Conservation (phyloP, 2,888 invertebrate species). For the Apoderus coryli region DNA sequence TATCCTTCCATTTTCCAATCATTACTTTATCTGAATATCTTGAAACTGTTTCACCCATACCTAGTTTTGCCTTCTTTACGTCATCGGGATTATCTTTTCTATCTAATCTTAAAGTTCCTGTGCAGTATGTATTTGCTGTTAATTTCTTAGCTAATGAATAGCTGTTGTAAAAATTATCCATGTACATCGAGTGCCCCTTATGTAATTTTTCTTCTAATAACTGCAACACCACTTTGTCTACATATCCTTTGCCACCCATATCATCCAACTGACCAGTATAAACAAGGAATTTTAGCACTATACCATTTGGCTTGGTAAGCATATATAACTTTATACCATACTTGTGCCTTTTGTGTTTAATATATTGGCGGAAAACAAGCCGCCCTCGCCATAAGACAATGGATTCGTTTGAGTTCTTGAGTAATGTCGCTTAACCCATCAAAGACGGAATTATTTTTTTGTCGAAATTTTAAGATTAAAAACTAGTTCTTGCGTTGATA, state of each 20-base stretch:
- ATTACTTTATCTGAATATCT: conserved; percentile 10
- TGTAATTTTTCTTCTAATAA: conserved; percentile 12
- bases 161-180: conserved; percentile 17
- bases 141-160: not conserved
- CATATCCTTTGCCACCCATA: conserved; percentile 10
- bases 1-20: conserved; percentile 17
- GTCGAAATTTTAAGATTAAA: too few relatives aligned
- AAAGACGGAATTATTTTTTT: too few relatives aligned
- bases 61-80: conserved; percentile 13
- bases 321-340: conserved; percentile 13
- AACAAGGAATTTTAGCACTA: conserved; percentile 16
- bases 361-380: conserved; percentile 22
- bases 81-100: conserved; percentile 14
- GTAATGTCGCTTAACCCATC: too few relatives aligned
- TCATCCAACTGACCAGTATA: conserved; percentile 13
- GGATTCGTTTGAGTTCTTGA: too few relatives aligned
- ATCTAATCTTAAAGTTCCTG: conserved; percentile 15
- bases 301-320: conserved; percentile 25
- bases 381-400: conserved; percentile 19
- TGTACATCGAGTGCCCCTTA: conserved; percentile 15
- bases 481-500: too few relatives aligned
- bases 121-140: conserved; percentile 14
- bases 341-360: conserved; percentile 14
- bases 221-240: conserved; percentile 12
- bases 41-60: conserved; percentile 13